Evolutionary conservation across 1,140 invertebrate genomes (phyloP), one percentile per base, ranked within the genome.

Genomic region (Mamestra configurata): DNA sequence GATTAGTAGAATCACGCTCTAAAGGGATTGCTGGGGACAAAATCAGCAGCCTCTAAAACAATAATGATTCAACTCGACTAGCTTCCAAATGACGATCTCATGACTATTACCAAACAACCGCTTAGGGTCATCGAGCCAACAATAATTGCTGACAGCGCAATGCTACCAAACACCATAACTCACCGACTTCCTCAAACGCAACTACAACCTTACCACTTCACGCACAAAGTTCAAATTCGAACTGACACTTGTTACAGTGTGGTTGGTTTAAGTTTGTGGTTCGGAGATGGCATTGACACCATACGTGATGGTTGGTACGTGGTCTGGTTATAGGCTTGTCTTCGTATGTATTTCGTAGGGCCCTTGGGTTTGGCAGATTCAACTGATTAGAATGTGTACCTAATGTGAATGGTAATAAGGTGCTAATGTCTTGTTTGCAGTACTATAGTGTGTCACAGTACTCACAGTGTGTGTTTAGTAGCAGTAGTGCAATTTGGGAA

Each of bases 81-180:
- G 40, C 40, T 70, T 27, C 66, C 22, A 70, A 68, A 70, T 68
- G 20, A 64, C 18, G 31, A 64, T 35, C 18, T 43, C 64, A 13
- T n/a, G n/a, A 68, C 35, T 51, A 31, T 55, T 51, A 66, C 68
- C 68, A 57, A 55, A 70, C 11, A 61, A 40, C 40, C 6, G 8
- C 18, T 37, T 66, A 70, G 81, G 81, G 77, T 82, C 81, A 82
- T 82, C 77, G 73, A 11, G 72, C 72, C 70, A 68, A 75, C 22
- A 51, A 79, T 82, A 79, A 82, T 79, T 79, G 66, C 81, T 79
- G 43, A 55, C 72, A 79, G 7, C 55, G 75, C 49, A 71, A 71
- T 43, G 61, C 61, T 79, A 71, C 61, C 46, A 72, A 43, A 76
- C 5, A 71, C 24, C 59, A 68, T 75, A 57, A 31, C 27, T 20